These are phyloP conservation scores for Molanna angustata DNA, from an alignment of 2,888 invertebrate genomes.

Conservation along the genomic window DNA sequence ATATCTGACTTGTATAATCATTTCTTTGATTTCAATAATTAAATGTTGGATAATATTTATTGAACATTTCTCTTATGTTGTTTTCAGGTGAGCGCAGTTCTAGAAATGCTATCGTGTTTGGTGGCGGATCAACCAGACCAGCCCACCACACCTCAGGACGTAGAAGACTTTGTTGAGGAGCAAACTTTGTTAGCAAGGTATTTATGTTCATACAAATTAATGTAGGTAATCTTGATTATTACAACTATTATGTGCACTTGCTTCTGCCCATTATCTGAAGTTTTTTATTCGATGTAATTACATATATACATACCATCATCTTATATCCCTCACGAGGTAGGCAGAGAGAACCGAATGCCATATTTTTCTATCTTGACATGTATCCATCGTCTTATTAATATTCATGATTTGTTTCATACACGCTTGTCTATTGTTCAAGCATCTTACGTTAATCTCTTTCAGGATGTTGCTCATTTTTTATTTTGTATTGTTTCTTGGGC, in stretches of 20 bases:
- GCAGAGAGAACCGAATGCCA: not conserved
- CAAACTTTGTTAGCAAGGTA: conserved; percentile 88
- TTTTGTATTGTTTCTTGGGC: too few species aligned
- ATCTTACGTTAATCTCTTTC: too few species aligned
- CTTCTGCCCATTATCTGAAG: not conserved
- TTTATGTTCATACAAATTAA: too few species aligned
- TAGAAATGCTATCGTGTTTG: conserved; percentile 79
- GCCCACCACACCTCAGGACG: conserved; percentile 61
- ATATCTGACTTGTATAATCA: too few species aligned
- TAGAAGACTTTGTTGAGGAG: conserved; percentile 95
- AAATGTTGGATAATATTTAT: too few species aligned
- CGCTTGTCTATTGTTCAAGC: too few species aligned
- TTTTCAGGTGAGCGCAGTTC: conserved; percentile 68
- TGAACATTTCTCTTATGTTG: too few species aligned
- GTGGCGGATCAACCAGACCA: conserved; percentile 83
- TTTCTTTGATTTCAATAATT: too few species aligned
- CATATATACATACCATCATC: not conserved
- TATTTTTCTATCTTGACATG: not conserved
- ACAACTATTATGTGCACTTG: too few species aligned
- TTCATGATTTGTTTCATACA: too few species aligned
- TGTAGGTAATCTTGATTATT: not conserved
- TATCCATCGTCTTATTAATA: not conserved
- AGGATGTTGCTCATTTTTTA: too few species aligned
- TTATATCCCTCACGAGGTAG: not conserved
- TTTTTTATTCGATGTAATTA: too few species aligned